A percentile compares a stretch with the other conserved stretches of the same genome.
Conservation (phyloP, 2,797 vertebrate species). For the Phataginus tricuspis region DNA sequence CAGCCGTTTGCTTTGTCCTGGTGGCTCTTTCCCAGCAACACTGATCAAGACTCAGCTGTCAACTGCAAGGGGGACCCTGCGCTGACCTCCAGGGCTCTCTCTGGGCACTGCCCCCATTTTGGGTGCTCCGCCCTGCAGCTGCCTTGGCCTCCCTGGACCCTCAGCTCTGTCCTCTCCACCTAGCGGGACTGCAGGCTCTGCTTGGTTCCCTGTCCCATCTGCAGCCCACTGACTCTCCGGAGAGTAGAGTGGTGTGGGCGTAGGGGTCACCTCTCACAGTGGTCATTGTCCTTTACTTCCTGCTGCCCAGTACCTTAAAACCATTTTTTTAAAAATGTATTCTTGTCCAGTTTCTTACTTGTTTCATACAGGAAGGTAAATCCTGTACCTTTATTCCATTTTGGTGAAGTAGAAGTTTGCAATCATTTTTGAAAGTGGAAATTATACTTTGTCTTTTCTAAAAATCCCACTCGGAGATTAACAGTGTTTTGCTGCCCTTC, state of each 20-base stretch:
- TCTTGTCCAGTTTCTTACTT: background rate
- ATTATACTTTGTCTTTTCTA: constrained; percentile 43
- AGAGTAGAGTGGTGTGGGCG: accelerated
- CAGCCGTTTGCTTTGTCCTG: background rate
- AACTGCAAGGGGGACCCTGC: too few relatives aligned
- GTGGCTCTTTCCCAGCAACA: background rate
- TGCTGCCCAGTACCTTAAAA: background rate
- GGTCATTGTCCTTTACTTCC: background rate
- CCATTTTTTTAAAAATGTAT: background rate
- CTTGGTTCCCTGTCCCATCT: background rate
- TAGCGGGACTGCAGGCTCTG: accelerated
- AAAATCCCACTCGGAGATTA: constrained; percentile 32
- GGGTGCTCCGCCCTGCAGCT: background rate
- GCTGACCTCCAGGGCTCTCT: background rate
- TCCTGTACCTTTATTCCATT: background rate
- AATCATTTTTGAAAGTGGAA: constrained; percentile 52
- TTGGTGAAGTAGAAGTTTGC: background rate
- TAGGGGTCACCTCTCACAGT: background rate
- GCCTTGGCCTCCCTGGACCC: background rate
- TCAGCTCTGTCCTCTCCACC: background rate
- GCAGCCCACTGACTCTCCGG: background rate
- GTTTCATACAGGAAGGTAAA: background rate
- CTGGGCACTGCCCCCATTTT: background rate
- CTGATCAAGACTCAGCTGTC: background rate
- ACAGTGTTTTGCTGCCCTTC: background rate